Percentiles rank a stretch among this genome's conserved stretches.
These are phyloP conservation scores for Terrapene triunguis DNA, from an alignment of 2,113 vertebrate genomes.

Conservation along the genomic window DNA sequence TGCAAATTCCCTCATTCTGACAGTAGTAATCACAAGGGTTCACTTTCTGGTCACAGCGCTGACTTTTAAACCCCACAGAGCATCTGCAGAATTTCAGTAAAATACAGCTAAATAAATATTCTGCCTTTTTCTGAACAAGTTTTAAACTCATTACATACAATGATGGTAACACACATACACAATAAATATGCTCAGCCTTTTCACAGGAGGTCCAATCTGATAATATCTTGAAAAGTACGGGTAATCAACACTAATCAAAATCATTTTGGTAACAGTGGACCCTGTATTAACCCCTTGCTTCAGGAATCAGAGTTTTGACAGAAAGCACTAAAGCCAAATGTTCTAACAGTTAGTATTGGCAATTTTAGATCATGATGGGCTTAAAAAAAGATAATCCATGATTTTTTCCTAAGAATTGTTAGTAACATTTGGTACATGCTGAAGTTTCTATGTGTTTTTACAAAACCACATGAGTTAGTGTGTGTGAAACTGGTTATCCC, in stretches of 20 bases:
- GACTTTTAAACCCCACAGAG: conserved; percentile 99
- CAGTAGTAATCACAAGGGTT: conserved; percentile 99
- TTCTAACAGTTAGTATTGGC: not conserved
- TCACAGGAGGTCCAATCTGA: not conserved
- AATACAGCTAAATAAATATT: conserved; percentile 87
- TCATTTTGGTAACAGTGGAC: not conserved
- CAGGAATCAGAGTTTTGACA: not conserved
- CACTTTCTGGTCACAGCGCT: conserved; percentile 99
- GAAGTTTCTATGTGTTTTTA: not conserved
- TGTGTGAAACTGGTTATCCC: not conserved
- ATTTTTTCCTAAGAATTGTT: not conserved
- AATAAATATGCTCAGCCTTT: not conserved
- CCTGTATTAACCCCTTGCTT: not conserved
- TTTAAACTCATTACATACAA: conserved; percentile 72
- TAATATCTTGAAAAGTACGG: not conserved
- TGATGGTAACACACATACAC: conserved; percentile 50
- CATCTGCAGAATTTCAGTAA: conserved; percentile 99
- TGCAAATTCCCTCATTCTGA: conserved; percentile 99
- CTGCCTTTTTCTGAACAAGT: conserved; percentile 75
- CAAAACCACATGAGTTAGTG: conserved; percentile 4
- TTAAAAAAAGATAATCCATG: not conserved
- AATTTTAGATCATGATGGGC: not conserved
- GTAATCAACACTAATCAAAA: not conserved
- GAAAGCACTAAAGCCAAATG: not conserved
- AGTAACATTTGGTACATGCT: not conserved